phyloP scores from a whole-genome alignment of 2,888 invertebrate genomes.

The Dicroscelio sp. region DNA sequence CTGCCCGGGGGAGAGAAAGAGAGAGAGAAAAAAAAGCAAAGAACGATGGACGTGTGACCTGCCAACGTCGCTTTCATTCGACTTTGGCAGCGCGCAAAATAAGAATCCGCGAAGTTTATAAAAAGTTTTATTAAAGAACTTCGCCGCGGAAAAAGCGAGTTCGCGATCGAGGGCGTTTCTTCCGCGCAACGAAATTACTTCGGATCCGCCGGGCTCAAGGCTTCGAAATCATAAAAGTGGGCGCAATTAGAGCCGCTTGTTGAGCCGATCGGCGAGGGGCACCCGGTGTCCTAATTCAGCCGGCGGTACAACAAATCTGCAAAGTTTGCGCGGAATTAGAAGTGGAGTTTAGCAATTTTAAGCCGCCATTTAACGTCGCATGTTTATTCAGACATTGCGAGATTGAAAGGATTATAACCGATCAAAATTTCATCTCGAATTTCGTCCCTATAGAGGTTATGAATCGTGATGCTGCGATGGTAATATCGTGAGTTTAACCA shows the following conservation, averaged over 20 bases:
- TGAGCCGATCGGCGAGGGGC: constrained; percentile 8
- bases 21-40: too few species aligned
- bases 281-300: not conserved
- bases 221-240: constrained; percentile 60
- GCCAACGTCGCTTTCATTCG: constrained; percentile 69
- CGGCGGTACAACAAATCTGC: not conserved
- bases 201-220: constrained; percentile 36
- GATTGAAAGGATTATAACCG: too few species aligned
- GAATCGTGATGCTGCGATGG: too few species aligned
- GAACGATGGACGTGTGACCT: constrained; percentile 69
- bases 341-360: too few species aligned
- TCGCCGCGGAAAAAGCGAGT: constrained; percentile 61
- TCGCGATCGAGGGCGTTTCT: constrained; percentile 62
- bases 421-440: too few species aligned
- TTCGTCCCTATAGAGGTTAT: too few species aligned
- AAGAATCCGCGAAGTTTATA: constrained; percentile 77
- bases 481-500: too few species aligned
- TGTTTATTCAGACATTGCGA: too few species aligned
- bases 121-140: constrained; percentile 83
- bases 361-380: too few species aligned
- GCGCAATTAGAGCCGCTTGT: constrained; percentile 70
- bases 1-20: too few species aligned
- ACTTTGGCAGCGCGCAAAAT: constrained; percentile 79
- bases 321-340: not conserved
- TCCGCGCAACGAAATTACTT: constrained; percentile 68